Base-by-base conservation (phyloP, 2,113 vertebrate species). In the Sturnira hondurensis region DNA sequence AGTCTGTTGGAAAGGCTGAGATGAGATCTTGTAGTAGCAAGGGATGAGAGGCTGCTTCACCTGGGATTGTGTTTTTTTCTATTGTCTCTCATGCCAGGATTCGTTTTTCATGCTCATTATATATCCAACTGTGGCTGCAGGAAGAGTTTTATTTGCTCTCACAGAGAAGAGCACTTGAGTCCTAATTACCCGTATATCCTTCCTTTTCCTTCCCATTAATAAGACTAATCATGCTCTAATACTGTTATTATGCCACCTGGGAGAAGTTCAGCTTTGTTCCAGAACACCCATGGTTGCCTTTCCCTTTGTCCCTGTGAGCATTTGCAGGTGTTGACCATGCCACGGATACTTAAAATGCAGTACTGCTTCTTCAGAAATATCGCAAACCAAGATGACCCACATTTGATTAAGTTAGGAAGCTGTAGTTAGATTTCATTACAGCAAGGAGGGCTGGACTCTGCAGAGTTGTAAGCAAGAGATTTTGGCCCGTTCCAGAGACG, bases 131-230 rank as follows among this genome's bases (percentile, higher is more conserved):
- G 17, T 90, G 96, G 92, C 78, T 96, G 68, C 94, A 96, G 96
- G 85, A 96, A 97, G 82, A 94, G 80, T 96, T 96, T 93, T 96
- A 94, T 97, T 97, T 94, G 95, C 90, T 94, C 95, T 90, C 82
- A 54, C 41, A 50, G 71, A 95, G 90, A 97, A 97, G 91, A 97
- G 93, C 78, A 93, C 96, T 96, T 89, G 91, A 97, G 93, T 92
- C 91, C 91, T 97, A 96, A 96, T 97, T 98, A 97, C 86, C 91
- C 84, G n/a, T 96, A 89, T 97, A 97, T 93, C 86, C 94, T 97
- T 92, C 85, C 78, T 90, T 94, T 97, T 91, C 93, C 74, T 95
- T 95, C 73, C 86, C 95, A 97, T 93, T 97, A 96, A 93, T 96
- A 97, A 93, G 91, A 91, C 86, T 97, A 91, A 95, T 97, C 91